phyloP scores from a whole-genome alignment of 2,888 invertebrate species.

The Dione vanillae region DNA sequence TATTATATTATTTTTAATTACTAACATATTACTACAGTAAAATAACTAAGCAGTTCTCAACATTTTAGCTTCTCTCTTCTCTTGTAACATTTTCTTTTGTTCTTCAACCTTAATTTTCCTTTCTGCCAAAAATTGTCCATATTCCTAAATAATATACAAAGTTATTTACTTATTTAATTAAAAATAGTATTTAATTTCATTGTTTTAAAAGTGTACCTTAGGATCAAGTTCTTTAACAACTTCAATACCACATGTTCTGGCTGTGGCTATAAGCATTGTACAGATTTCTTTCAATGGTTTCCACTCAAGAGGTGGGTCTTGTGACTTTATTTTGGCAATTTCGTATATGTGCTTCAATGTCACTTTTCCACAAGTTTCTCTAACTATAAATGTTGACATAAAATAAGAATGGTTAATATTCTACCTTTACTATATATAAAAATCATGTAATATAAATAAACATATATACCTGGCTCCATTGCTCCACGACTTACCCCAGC shows the following conservation, averaged over 20 bases:
- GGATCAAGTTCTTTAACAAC: conserved; percentile 90
- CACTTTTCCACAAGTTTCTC: conserved; percentile 93
- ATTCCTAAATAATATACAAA: conserved; percentile 82
- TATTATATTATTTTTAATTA: conserved; percentile 30
- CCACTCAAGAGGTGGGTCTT: conserved; percentile 90
- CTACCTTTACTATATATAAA: not conserved
- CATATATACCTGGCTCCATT: conserved; percentile 81
- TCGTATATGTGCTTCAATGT: conserved; percentile 98
- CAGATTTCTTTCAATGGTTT: conserved; percentile 89
- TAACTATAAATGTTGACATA: conserved; percentile 76
- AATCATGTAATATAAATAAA: not conserved
- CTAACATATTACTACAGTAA: conserved; percentile 37
- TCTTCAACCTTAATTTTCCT: conserved; percentile 88
- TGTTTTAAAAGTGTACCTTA: conserved; percentile 63
- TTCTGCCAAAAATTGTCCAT: conserved; percentile 91
- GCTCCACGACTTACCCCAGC: conserved; percentile 95
- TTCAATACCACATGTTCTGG: conserved; percentile 93
- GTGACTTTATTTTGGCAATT: conserved; percentile 97
- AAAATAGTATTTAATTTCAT: too few species aligned
- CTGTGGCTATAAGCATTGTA: conserved; percentile 89
- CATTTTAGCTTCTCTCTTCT: conserved; percentile 95
- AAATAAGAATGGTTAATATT: not conserved
- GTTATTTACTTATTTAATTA: not conserved
- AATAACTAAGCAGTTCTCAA: conserved; percentile 86
- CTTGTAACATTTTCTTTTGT: conserved; percentile 90